Evolutionary conservation across 2,888 invertebrate genomes (phyloP), one percentile per base, ranked within the genome.

Genomic region (Theretra japonica): DNA sequence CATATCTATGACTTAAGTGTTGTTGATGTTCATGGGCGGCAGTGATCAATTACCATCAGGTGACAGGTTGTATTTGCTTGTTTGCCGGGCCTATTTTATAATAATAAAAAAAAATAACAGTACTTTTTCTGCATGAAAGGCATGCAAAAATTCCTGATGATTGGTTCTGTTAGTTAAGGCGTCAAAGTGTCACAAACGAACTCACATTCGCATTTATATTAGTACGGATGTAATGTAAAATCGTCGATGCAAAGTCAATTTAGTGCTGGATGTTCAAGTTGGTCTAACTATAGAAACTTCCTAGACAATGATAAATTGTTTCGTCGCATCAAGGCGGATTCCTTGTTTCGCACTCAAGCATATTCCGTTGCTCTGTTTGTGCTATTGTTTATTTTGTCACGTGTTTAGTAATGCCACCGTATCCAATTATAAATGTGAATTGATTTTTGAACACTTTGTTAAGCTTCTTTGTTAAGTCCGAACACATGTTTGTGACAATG

Each of bases 251-350:
- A 8, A 30, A 28, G 56, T 56, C 33, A 28, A 57, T 56, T 69
- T 56, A 8, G 30, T 69, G 53, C 21, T 23, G 28, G 7, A 17
- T 68, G 50, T 68, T 48, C 17, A 65, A 65, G 41, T 65, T 65
- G 41, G 17, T 65, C 65, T 65, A 65, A 65, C 48, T 48, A 23
- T 65, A 65, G 65, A 48, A 69, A 21, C 30, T 69, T 69, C 69
- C 53, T 69, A 69, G 69, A 69, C 69, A 69, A 69, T 56, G 69
- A 65, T 65, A 41, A 65, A 65, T 65, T 11, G 48, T 23, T 41
- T 21, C 17, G 65, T 65, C 48, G 21, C 65, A 48, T 48, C 21
- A 48, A 41, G 23, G 17, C 23, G 17, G 65, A 65, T 65, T 65
- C 48, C 17, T 48, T 48, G 65, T 48, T 65, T 65, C 65, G 65